Evolutionary conservation across 1,140 invertebrate genomes (phyloP).

Genomic region (Nautilus pompilius): DNA sequence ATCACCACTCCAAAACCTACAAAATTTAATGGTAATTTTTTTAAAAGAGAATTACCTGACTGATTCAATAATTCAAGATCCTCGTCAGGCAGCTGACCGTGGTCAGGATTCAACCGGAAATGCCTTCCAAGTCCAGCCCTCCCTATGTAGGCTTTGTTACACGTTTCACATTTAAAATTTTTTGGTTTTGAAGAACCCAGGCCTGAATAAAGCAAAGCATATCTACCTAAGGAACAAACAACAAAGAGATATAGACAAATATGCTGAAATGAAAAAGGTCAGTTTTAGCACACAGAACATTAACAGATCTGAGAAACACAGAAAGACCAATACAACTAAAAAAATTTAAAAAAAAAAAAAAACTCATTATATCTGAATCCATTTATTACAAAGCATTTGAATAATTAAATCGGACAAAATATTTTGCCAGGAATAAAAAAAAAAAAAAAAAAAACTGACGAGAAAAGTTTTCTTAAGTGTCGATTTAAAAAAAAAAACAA

Average conservation of each 20-base stretch:
- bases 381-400: background rate
- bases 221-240: slow-evolving; percentile 6
- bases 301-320: slow-evolving; percentile 5
- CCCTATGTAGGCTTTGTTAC: slow-evolving; percentile 56
- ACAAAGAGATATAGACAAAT: no score
- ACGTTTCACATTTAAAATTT: slow-evolving; percentile 49
- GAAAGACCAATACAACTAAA: background rate
- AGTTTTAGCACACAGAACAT: background rate
- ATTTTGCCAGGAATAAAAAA: no score
- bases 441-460: no score
- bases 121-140: slow-evolving; percentile 58
- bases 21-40: no score
- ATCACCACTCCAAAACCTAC: no score
- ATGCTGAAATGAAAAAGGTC: no score
- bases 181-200: slow-evolving; percentile 37
- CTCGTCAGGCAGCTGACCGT: slow-evolving; percentile 49
- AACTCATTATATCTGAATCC: no score
- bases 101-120: slow-evolving; percentile 65
- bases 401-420: no score
- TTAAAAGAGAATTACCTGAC: background rate
- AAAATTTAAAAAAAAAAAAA: background rate
- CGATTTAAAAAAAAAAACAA: no score
- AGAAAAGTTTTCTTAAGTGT: no score
- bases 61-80: slow-evolving; percentile 1
- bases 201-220: no score